Percentiles rank a stretch among this genome's conserved stretches.
Evolutionary conservation across 2,113 vertebrate species (phyloP).

Genomic region (Onychostruthus taczanowskii): DNA sequence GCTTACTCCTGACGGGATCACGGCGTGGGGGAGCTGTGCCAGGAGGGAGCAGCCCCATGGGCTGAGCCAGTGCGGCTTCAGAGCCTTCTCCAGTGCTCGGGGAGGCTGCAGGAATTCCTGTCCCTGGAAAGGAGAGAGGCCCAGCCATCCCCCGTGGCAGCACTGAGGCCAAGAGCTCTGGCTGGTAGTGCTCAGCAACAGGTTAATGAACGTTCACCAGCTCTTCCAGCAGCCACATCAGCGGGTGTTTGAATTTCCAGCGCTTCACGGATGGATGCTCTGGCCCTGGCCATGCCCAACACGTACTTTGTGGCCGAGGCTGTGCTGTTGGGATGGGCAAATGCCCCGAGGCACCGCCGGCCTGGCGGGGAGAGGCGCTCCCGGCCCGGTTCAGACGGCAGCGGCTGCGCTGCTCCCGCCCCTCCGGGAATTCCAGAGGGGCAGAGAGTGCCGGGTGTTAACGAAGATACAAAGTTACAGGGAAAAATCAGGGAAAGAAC

Average conservation of each 20-base stretch:
- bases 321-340: not conserved
- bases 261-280: not conserved
- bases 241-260: not conserved
- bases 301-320: fast-evolving
- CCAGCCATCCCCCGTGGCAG: not conserved
- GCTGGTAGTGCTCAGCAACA: not conserved
- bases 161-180: not conserved
- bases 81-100: not conserved
- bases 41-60: not conserved
- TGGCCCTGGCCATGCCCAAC: not conserved
- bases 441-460: not conserved
- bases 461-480: not conserved
- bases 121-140: fast-evolving
- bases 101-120: not conserved
- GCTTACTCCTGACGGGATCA: not conserved
- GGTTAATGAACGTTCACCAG: not conserved
- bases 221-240: not conserved
- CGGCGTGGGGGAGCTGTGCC: fast-evolving
- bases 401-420: fast-evolving
- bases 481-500: not conserved
- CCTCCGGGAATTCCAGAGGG: fast-evolving
- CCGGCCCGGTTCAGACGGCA: not conserved
- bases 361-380: not conserved
- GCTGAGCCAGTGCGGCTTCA: not conserved
- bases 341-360: not conserved